Evolutionary conservation across 2,888 invertebrate genomes (phyloP), one percentile per base, ranked within the genome.

Genomic region (Ophion ellenae): DNA sequence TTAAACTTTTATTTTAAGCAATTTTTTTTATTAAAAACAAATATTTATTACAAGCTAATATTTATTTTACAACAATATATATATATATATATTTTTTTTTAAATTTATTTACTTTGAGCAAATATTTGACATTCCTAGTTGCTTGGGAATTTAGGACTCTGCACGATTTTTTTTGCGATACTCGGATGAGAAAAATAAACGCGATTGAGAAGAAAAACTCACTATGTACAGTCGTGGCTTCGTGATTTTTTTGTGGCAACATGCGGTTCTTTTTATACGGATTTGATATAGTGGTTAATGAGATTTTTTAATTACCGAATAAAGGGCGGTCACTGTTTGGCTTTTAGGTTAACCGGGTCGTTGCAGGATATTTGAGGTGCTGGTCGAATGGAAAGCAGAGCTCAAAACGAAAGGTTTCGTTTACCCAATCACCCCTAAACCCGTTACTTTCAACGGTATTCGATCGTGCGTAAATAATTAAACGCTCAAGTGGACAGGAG

Each of bases 371-470:
- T 69, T 36, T 40, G 36, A 6, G 17, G 10, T 57, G n/a, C 11
- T 9, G 10, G 66, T 53, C 24, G 40, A 59, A 36, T 59, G 47
- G 28, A 73, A 28, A 53, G 24, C 17, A 59, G 61, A 47, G 59
- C 20, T 47, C 59, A 36, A 63, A 69, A 47, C 36, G 28, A 17
- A 61, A 9, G 6, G 11, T n/a, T 7, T n/a, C 59, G 9, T 61
- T 64, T 61, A 61, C 40, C 71, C 71, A 83, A 83, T 82, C 71
- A 77, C 45, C 57, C 71, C 40, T 10, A 83, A 70, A 36, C 59
- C 53, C 82, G 10, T 63, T 20, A 73, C 66, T 71, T 71, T 77
- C 71, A 10, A 47, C 59, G 14, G 14, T 20, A 5, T 53, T 17
- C 63, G 20, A 28, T 64, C 64, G 28, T 45, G 10, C 47, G 70